A percentile compares a stretch with the other conserved stretches of the same genome.
phyloP scores from a whole-genome alignment of 2,888 invertebrate species.

The Rotaria macrura region DNA sequence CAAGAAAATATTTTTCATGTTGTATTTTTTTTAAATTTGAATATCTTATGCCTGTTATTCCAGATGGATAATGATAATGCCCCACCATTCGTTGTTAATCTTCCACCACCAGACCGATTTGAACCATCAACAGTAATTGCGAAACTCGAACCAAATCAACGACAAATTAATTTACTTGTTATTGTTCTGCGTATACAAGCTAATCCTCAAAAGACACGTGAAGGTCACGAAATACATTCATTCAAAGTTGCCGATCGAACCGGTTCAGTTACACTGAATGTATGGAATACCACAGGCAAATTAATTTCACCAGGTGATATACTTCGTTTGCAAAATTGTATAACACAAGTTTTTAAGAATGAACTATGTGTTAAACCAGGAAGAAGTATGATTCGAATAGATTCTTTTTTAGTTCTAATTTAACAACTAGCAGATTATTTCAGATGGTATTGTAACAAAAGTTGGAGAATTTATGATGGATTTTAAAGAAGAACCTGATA shows the following conservation, averaged over 20 bases:
- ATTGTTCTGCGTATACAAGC: background rate
- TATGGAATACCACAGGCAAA: background rate
- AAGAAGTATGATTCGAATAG: background rate
- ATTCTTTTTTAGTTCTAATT: too few relatives aligned
- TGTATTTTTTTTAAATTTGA: background rate
- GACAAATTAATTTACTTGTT: background rate
- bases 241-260: conserved; percentile 4
- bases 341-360: conserved; percentile 19
- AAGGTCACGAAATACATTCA: conserved; percentile 18
- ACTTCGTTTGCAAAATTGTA: background rate
- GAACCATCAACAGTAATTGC: background rate
- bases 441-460: background rate
- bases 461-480: background rate
- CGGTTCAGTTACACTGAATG: background rate
- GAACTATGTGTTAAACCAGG: background rate
- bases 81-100: background rate
- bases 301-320: background rate
- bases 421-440: background rate
- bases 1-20: background rate
- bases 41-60: background rate
- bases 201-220: conserved; percentile 6
- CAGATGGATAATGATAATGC: conserved; percentile 1
- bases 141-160: conserved; percentile 12
- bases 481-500: conserved; percentile 10
- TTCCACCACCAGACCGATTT: background rate